Conservation (phyloP, 2,797 vertebrate genomes). For the Enteromius unitaeniatus region DNA sequence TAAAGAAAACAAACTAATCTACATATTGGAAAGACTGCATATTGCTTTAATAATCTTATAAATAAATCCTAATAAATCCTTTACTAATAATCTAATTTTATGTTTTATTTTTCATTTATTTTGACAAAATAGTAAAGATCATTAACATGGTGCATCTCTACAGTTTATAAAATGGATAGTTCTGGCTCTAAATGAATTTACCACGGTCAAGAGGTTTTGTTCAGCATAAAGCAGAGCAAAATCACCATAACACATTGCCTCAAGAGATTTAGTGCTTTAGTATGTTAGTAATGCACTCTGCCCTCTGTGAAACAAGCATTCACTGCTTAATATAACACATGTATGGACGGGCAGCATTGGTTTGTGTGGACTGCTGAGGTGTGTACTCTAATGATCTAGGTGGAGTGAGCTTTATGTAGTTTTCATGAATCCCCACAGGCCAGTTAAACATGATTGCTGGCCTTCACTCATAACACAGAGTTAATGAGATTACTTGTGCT, state of each 20-base stretch:
- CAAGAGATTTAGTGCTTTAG: not conserved
- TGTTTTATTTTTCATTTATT: not conserved
- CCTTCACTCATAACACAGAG: conserved; percentile 32
- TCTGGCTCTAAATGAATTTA: not conserved
- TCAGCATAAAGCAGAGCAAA: conserved; percentile 12
- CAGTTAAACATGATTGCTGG: conserved; percentile 34
- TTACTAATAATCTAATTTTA: not conserved
- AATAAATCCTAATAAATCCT: too few relatives aligned
- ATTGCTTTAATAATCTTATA: not conserved
- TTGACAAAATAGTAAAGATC: not conserved
- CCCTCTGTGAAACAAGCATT: conserved; percentile 2
- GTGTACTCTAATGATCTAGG: conserved; percentile 1
- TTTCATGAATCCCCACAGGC: conserved; percentile 28
- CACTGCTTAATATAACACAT: conserved; percentile 1
- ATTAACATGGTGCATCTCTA: not conserved
- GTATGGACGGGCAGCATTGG: not conserved
- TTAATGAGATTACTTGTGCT: conserved; percentile 47
- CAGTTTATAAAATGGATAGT: not conserved
- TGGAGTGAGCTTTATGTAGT: conserved; percentile 24
- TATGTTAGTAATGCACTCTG: conserved; percentile 28
- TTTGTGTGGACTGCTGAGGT: conserved; percentile 1
- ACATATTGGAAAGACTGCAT: not conserved
- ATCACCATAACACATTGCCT: not conserved
- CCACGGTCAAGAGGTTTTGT: not conserved
- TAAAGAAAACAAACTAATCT: not conserved